A percentile compares a stretch with the other conserved stretches of the same genome.
Conservation (phyloP, 2,888 invertebrate genomes). For the Zele albiditarsus region DNA sequence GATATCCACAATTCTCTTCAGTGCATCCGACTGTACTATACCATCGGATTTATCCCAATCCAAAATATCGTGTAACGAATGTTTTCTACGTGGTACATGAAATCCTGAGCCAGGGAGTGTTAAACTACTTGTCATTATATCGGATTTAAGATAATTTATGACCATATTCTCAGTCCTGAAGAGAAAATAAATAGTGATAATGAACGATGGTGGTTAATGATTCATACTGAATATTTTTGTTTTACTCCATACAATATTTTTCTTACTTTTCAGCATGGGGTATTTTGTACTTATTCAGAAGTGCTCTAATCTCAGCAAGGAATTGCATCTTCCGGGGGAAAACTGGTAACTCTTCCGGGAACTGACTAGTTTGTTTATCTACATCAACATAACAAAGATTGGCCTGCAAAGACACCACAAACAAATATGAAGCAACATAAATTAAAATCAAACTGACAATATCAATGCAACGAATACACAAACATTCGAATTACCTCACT, state of each 20-base stretch:
- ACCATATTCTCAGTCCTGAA: constrained; percentile 70
- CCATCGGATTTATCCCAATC: constrained; percentile 79
- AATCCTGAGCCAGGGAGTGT: constrained; percentile 78
- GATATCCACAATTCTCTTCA: constrained; percentile 90
- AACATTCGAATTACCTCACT: constrained; percentile 68
- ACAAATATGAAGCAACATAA: too few species aligned
- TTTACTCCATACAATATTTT: constrained; percentile 4
- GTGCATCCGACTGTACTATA: constrained; percentile 80
- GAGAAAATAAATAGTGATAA: not conserved
- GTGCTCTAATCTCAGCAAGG: constrained; percentile 83
- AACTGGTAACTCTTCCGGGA: constrained; percentile 95
- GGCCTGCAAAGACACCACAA: constrained; percentile 76
- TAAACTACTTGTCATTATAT: constrained; percentile 86
- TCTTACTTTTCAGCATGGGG: constrained; percentile 70
- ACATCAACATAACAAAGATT: constrained; percentile 97
- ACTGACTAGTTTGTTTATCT: constrained; percentile 92
- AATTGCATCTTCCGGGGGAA: constrained; percentile 94
- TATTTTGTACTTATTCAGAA: constrained; percentile 78
- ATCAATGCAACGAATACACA: not conserved
- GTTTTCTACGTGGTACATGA: constrained; percentile 81
- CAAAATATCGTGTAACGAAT: constrained; percentile 85
- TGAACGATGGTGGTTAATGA: not conserved
- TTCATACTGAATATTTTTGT: not conserved
- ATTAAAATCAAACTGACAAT: too few species aligned
- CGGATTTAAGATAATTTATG: constrained; percentile 73